A percentile compares a stretch with the other conserved stretches of the same genome.
Conservation (phyloP, 2,888 invertebrate genomes). For the Aphelenchoides bicaudatus region DNA sequence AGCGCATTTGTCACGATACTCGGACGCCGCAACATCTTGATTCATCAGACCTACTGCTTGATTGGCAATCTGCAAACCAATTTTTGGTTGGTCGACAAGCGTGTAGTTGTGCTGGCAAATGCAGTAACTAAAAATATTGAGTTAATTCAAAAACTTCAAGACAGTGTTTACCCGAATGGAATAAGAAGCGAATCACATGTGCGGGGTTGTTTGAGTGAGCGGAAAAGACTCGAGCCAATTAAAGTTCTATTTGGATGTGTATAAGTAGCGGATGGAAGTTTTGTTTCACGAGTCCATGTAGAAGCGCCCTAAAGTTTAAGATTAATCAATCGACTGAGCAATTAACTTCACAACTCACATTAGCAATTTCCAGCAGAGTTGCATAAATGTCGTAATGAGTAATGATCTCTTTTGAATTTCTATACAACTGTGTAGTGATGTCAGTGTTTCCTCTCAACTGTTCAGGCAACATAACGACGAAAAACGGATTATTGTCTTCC, state of each 20-base stretch:
- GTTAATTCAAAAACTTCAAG: background rate
- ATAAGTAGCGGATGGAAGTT: background rate
- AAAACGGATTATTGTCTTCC: slow-evolving; percentile 42
- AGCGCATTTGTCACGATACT: slow-evolving; percentile 6
- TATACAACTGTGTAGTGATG: slow-evolving; percentile 26
- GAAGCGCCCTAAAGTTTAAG: slow-evolving; percentile 1
- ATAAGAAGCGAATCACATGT: slow-evolving; percentile 6
- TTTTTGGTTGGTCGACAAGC: background rate
- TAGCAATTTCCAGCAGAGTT: slow-evolving; percentile 36
- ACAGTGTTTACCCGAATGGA: slow-evolving; percentile 5
- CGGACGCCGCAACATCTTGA: background rate
- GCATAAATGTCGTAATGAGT: slow-evolving; percentile 43
- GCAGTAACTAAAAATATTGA: background rate
- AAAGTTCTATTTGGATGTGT: background rate
- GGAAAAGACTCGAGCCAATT: slow-evolving; percentile 15
- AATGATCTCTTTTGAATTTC: slow-evolving; percentile 33
- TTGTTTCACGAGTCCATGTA: slow-evolving; percentile 10
- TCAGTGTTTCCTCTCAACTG: slow-evolving; percentile 27
- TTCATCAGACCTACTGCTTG: slow-evolving; percentile 14
- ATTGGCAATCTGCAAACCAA: background rate
- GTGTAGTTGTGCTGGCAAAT: slow-evolving; percentile 12
- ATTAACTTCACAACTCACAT: background rate
- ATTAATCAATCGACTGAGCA: background rate
- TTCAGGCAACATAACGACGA: slow-evolving; percentile 37
- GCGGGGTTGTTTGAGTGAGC: background rate